Base-by-base conservation (phyloP, 2,888 invertebrate genomes). In the Drosophila histrio region DNA sequence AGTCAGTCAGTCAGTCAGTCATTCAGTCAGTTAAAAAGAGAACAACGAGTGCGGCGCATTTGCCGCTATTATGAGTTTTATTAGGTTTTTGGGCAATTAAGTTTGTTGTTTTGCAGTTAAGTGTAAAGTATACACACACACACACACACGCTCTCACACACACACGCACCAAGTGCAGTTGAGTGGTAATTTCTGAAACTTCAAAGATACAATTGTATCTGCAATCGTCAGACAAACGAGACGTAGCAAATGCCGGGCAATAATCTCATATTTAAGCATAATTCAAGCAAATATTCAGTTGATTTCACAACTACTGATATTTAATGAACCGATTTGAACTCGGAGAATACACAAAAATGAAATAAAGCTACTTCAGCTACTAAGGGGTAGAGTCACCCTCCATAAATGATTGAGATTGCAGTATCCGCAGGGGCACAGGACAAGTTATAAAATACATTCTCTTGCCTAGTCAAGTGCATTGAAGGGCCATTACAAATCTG, bases 31-130 rank as follows among this genome's bases (percentile, higher is more conserved):
- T 8, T 47, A 17, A 32, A 36, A 43, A 53, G 43, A 41, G 15
- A 17, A 5, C 6, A 11, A 26, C 7, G 19, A 43, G 32, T 34
- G 49, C 9, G 36, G 11, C 71, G 39, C 49, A 38, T 22, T 60
- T 72, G 44, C 46, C 65, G 58, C 56, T 59, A 47, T 61, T 61
- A 52, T 66, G 53, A 65, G 67, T 79, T 72, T 79, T 75, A 70
- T 72, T 81, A 57, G 61, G 66, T 72, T 81, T 65, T 79, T 63
- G 73, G 78, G 76, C 79, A 87, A 87, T 82, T 82, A 82, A 79
- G 85, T 82, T 64, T 71, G 68, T 62, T 82, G 61, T 68, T 82
- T 73, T 63, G 71, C 73, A 66, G 80, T 83, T 82, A 72, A 77
- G 80, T 72, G 77, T 65, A 67, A 75, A 84, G 67, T 69, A 72